Base-by-base conservation (phyloP, 2,888 invertebrate genomes). In the Ornithoptera priamus region DNA sequence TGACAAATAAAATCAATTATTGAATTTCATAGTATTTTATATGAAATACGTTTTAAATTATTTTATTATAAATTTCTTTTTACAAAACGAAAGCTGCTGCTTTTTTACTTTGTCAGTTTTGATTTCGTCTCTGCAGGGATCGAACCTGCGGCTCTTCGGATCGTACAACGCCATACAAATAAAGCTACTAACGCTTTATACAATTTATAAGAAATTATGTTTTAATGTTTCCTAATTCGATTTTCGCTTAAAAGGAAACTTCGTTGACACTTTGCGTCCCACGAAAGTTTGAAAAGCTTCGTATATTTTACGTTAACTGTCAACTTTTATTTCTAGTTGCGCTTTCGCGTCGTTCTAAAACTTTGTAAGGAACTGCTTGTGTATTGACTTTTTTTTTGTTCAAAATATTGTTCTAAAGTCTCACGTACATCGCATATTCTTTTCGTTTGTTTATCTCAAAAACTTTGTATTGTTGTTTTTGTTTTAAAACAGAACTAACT, bases 221-320 rank as follows among this genome's bases (percentile, higher is more conserved):
- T 3, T 22, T 58, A 53, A 58, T 22, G 22, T 58, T 58, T 58
- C 56, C 10, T 58, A 58, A 58, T 58, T 22, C 10, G 57, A 58
- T n/a, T n/a, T 53, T n/a, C 42, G 18, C n/a, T 24, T n/a, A 42
- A 64, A 22, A 59, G 24, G 46, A 46, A 68, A 17, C 57, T 60
- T 22, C 60, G 20, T 36, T n/a, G 50, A 58, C 46, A 53, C 46
- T 62, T 69, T n/a, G 63, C 24, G 61, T 62, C 56, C 56, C 61
- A 69, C 39, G 12, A 65, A 65, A 69, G 24, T 65, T 61, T n/a
- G 56, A 57, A n/a, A 62, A 65, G 46, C 57, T 22, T 57, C 56
- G 30, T 62, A 59, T 64, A 64, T 69, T 69, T 69, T 65, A 69
- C 22, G 20, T 65, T 65, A 66, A 65, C 57, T 62, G 65, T 22